Evolutionary conservation across 2,888 invertebrate genomes (phyloP).

Genomic region (Agrochola litura): DNA sequence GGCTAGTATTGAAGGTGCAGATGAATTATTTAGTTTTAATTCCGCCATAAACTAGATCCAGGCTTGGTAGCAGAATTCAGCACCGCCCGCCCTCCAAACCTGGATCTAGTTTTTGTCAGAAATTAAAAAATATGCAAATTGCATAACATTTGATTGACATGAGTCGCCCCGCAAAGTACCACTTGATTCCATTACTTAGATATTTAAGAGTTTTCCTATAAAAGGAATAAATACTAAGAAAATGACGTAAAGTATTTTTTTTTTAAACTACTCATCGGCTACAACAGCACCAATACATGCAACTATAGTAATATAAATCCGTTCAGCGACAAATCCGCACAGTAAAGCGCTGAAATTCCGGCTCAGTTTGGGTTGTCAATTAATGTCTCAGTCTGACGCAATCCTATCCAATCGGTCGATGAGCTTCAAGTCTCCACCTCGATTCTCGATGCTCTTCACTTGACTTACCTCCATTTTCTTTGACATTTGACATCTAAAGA

Average conservation of each 20-base stretch:
- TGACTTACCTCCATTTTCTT: neutral
- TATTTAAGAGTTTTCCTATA: neutral
- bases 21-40: neutral
- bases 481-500: neutral
- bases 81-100: neutral
- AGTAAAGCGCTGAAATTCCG: constrained; percentile 3
- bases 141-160: neutral
- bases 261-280: neutral
- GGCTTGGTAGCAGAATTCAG: neutral
- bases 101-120: neutral
- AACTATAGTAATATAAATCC: neutral
- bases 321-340: neutral
- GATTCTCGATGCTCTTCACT: constrained; percentile 12
- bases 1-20: neutral
- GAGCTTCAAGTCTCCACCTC: constrained; percentile 1
- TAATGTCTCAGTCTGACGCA: constrained; percentile 3
- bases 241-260: neutral
- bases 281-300: neutral
- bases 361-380: constrained; percentile 4
- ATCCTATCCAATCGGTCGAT: constrained; percentile 4
- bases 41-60: neutral
- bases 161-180: neutral
- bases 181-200: neutral
- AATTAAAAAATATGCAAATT: too few relatives aligned
- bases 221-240: neutral